Evolutionary conservation across 2,888 invertebrate genomes (phyloP).

Genomic region (Cinara cedri): DNA sequence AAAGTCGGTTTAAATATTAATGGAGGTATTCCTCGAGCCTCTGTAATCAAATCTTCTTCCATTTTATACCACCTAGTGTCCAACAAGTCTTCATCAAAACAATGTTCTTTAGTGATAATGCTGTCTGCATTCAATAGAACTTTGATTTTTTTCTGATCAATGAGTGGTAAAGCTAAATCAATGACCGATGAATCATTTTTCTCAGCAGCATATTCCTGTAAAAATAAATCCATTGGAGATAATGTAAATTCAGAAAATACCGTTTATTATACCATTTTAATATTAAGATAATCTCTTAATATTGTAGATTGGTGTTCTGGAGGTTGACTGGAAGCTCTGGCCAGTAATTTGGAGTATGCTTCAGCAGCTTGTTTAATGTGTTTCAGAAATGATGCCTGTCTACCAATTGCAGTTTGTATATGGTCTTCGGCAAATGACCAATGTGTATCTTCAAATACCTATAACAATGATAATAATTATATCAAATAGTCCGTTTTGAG

Average conservation of each 20-base stretch:
- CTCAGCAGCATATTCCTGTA: slow-evolving; percentile 50
- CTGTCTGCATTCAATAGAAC: slow-evolving; percentile 51
- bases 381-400: slow-evolving; percentile 83
- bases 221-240: slow-evolving; percentile 14
- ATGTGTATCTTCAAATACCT: slow-evolving; percentile 77
- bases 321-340: slow-evolving; percentile 74
- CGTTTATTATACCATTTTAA: slow-evolving; percentile 72
- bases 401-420: slow-evolving; percentile 91
- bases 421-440: slow-evolving; percentile 96
- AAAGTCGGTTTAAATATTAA: slow-evolving; percentile 81
- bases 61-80: slow-evolving; percentile 72
- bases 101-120: slow-evolving; percentile 48
- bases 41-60: slow-evolving; percentile 78
- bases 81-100: slow-evolving; percentile 34
- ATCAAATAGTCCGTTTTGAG: not conserved
- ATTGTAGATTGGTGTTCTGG: slow-evolving; percentile 79
- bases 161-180: slow-evolving; percentile 33
- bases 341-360: slow-evolving; percentile 80
- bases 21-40: slow-evolving; percentile 71
- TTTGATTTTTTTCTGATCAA: slow-evolving; percentile 52
- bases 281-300: slow-evolving; percentile 84
- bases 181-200: slow-evolving; percentile 27
- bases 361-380: slow-evolving; percentile 73
- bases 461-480: not conserved
- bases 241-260: slow-evolving; percentile 30